These are phyloP conservation scores for Petaurus breviceps DNA, from an alignment of 2,113 vertebrate species.

Conservation along the genomic window DNA sequence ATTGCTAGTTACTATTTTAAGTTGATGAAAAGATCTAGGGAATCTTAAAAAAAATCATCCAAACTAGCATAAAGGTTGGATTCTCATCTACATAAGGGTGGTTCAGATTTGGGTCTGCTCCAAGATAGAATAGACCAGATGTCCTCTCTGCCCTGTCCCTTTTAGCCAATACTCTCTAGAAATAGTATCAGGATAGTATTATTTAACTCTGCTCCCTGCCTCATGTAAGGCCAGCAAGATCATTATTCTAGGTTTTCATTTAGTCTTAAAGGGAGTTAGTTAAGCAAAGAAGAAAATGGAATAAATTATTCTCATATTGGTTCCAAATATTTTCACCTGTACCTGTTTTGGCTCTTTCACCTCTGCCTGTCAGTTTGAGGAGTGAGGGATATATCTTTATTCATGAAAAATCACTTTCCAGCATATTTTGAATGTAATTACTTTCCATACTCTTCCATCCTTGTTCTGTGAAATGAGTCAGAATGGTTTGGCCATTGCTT, in stretches of 20 bases:
- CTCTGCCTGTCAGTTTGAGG: constrained; percentile 58
- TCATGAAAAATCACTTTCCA: constrained; percentile 72
- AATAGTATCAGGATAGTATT: constrained; percentile 6
- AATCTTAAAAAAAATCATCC: neutral
- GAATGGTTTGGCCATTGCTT: constrained; percentile 49
- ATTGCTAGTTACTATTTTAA: neutral
- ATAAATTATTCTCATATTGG: constrained; percentile 50
- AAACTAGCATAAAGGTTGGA: neutral
- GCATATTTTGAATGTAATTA: constrained; percentile 70
- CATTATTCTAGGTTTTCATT: constrained; percentile 13
- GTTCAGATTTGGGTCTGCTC: neutral
- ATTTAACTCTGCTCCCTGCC: constrained; percentile 25
- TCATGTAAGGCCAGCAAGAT: constrained; percentile 36
- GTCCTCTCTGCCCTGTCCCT: neutral
- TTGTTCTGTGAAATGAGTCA: constrained; percentile 62
- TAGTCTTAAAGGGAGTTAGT: constrained; percentile 36
- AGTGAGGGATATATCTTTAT: constrained; percentile 65
- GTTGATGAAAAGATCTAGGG: neutral
- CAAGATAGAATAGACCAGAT: neutral
- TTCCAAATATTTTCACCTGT: constrained; percentile 50
- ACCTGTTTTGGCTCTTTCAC: constrained; percentile 51
- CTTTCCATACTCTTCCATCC: constrained; percentile 45
- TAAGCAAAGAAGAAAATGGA: constrained; percentile 14
- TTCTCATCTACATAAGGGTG: neutral
- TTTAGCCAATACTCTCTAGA: neutral